Base-by-base conservation (phyloP, 2,797 vertebrate genomes). In the Micropoecilia bifurca region DNA sequence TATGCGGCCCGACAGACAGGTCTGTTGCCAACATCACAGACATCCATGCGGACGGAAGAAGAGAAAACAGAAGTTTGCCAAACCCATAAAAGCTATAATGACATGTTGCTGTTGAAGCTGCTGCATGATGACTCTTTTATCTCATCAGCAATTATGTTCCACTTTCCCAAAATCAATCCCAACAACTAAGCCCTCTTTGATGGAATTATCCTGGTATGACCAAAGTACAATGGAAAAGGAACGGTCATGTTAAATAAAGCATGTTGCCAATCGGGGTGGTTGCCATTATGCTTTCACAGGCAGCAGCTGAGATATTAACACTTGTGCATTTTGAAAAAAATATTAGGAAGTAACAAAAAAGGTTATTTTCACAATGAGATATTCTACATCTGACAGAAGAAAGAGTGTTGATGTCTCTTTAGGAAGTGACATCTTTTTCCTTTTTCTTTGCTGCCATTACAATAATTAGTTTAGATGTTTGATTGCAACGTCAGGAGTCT, bases 271-370 rank as follows among this genome's bases (percentile, higher is more conserved):
- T 84, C 80, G 76, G 48, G 63, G 28, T 74, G 71, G 87, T 85
- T 84, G 9, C 53, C n/a, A 57, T 28, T 28, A n/a, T 57, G 53
- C 53, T 57, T 57, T 57, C 25, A 79, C 73, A 76, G 73, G 74
- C 73, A 82, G 73, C 83, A 89, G 86, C 80, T 87, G 79, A 89
- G 83, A 87, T 12, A 2, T 81, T 83, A 85, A 86, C 83, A 78
- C 87, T 80, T 82, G 55, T 50, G 47, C 73, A 43, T 74, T 83
- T 55, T 66, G 43, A 3, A 39, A 3, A 41, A 8, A 71, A 69
- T 45, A 9, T 76, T 55, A 43, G 39, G 47, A 81, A 76, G 71
- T 74, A 10, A 77, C 55, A 85, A 2, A 6, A 22, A 71, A 43
- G 46, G 28, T 33, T 68, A 0, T 41, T 45, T 18, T 66, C 33